phyloP scores from a whole-genome alignment of 2,113 vertebrate genomes.

The Erythrocercus mccallii region DNA sequence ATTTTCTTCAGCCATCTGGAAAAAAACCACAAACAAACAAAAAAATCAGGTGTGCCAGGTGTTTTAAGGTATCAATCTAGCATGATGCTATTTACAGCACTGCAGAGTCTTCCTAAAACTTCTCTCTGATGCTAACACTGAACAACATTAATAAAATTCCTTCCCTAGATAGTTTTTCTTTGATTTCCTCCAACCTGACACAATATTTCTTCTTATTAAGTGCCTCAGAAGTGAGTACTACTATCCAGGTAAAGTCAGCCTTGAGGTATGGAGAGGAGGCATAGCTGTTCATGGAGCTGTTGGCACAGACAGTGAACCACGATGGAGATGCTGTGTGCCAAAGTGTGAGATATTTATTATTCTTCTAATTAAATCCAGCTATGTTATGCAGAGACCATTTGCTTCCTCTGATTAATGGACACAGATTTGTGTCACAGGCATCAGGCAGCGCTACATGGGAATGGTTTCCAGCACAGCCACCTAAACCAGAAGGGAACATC shows the following conservation, averaged over 20 bases:
- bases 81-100: not conserved
- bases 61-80: not conserved
- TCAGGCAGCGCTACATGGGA: not conserved
- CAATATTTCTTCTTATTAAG: not conserved
- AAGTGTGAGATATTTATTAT: not conserved
- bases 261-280: not conserved
- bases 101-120: not conserved
- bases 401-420: not conserved
- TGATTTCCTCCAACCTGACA: not conserved
- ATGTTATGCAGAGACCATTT: not conserved
- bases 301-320: not conserved
- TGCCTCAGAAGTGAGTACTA: not conserved
- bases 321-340: not conserved
- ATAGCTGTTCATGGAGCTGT: not conserved
- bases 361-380: slow-evolving; percentile 13
- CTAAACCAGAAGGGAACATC: slow-evolving; percentile 5
- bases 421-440: not conserved
- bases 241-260: not conserved
- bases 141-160: not conserved
- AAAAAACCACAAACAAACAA: no score
- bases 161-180: not conserved
- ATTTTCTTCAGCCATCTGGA: not conserved
- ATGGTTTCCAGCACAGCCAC: not conserved
- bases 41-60: not conserved
- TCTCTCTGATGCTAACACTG: not conserved